Conservation (phyloP, 1,140 invertebrate genomes). For the Magallana angulata region DNA sequence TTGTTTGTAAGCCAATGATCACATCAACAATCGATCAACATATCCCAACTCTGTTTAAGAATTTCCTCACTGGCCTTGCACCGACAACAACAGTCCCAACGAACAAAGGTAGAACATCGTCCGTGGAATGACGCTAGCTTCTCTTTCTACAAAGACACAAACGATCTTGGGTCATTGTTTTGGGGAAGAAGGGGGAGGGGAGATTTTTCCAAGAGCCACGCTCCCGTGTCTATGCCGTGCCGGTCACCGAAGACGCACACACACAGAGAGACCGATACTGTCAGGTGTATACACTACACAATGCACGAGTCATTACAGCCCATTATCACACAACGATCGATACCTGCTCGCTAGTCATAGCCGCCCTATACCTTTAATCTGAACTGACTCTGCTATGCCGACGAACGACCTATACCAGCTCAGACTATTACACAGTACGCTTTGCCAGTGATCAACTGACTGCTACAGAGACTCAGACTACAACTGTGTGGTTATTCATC, state of each 20-base stretch:
- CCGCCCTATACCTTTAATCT: neutral
- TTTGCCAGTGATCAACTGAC: too few relatives aligned
- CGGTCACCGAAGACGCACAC: neutral
- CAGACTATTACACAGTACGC: too few relatives aligned
- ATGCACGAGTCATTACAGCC: conserved; percentile 10
- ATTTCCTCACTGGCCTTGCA: neutral
- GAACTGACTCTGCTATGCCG: too few relatives aligned
- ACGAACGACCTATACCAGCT: too few relatives aligned
- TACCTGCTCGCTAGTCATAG: neutral
- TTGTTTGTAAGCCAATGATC: neutral
- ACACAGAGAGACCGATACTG: neutral
- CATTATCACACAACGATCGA: conserved; percentile 23
- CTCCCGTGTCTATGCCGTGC: neutral
- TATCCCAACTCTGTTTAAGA: neutral
- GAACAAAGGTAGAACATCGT: neutral
- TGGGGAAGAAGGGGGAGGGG: neutral
- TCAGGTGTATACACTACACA: conserved; percentile 9
- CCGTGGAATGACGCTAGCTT: too few relatives aligned
- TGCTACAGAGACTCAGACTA: too few relatives aligned
- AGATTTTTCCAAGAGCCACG: neutral
- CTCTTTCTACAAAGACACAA: neutral
- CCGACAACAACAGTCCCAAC: too few relatives aligned
- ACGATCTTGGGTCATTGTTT: neutral
- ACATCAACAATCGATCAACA: neutral
- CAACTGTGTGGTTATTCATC: too few relatives aligned